Evolutionary conservation across 2,797 vertebrate species (phyloP), one percentile per base, ranked within the genome.

Genomic region (Channa striata): DNA sequence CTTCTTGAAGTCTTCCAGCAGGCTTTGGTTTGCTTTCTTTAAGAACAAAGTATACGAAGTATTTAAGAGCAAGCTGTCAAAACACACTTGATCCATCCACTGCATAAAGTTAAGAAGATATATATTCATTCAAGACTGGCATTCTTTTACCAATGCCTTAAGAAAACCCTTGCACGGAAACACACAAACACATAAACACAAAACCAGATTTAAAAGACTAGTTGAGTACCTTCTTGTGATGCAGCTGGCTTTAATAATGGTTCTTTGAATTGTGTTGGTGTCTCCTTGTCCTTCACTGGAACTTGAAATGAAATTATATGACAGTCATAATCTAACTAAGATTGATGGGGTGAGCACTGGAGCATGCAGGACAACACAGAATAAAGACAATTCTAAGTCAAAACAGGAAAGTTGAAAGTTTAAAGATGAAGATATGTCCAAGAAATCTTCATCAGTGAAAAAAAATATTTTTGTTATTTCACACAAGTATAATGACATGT

Each of bases 301-400:
- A 80, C 90, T 93, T 93, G 10, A 63, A 87, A 83, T 66, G 43
- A 87, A 86, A 91, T 56, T 1, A 87, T 7, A 78, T 1, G 8
- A 82, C 17, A 82, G 50, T 92, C 40, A 92, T 79, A 79, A 56
- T 46, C 33, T 61, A 10, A 42, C 0, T 4, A 52, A 62, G 66
- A 77, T 3, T 1, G 40, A 80, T 34, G 54, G 54, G 59, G 19
- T 7, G 73, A 71, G 47, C 39, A 57, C 25, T 44, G 52, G 76
- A 36, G 39, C 59, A 78, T 66, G 73, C 72, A 72, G 59, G 30
- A 76, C 47, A 33, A 47, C 63, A 44, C 61, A 17, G 30, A 66
- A 63, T 40, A 74, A 19, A 36, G 23, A 68, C 47, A 57, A 66
- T n/a, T 9, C 13, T 54, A 10, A 33, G n/a, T 37, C 42, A 54